A percentile compares a stretch with the other conserved stretches of the same genome.
phyloP scores from a whole-genome alignment of 2,113 vertebrate genomes.

The Pavo muticus region DNA sequence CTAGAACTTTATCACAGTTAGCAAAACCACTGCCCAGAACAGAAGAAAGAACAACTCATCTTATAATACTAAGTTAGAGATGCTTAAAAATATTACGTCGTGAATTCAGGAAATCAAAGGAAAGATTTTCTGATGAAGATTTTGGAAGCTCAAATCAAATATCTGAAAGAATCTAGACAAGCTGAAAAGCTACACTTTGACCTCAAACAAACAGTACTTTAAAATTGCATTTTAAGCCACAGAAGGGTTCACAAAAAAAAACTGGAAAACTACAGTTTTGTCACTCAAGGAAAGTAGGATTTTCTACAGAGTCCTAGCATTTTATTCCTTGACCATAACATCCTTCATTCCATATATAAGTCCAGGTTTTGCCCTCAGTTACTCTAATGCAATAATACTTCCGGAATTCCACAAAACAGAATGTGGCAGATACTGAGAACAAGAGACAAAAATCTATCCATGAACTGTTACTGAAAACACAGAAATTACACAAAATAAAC shows the following conservation, averaged over 20 bases:
- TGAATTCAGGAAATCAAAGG: background rate
- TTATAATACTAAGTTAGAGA: background rate
- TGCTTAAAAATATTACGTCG: background rate
- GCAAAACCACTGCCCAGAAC: background rate
- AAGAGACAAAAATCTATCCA: background rate
- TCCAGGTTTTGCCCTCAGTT: background rate
- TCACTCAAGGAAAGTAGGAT: background rate
- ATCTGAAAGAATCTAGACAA: background rate
- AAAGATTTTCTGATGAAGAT: background rate
- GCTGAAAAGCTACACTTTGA: background rate
- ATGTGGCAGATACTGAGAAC: background rate
- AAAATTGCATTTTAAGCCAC: background rate
- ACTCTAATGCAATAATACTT: background rate
- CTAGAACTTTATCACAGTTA: background rate
- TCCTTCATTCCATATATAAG: background rate
- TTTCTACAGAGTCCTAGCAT: background rate
- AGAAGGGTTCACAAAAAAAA: background rate
- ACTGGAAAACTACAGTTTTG: background rate
- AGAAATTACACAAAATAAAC: conserved; percentile 19
- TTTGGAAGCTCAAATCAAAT: background rate
- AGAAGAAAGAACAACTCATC: background rate
- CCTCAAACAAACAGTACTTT: background rate
- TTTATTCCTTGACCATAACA: background rate
- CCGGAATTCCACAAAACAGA: background rate
- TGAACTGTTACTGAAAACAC: background rate